Base-by-base conservation (phyloP, 37 sponge, comb jelly and placozoan species). In the Spongia lamella region DNA sequence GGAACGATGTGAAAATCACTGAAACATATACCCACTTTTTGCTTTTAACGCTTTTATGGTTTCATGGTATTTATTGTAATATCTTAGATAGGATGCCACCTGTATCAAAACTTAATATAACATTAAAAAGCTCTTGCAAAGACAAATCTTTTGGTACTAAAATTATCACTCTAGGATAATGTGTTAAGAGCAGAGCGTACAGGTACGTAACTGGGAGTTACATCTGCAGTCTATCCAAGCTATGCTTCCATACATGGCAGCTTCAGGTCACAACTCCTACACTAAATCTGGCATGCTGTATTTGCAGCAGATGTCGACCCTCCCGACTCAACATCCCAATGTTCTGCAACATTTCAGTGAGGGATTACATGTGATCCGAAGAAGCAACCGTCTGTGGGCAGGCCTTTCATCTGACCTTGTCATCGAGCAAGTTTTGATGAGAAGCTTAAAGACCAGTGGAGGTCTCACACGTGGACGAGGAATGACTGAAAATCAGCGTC, bases 381-480 rank as follows among this genome's bases (percentile, higher is more conserved):
- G 82, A 51, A 63, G 73, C 33, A 58, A 80, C 59, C 69, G 72
- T 7, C 36, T 70, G 0, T 80, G 57, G 60, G 72, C 52, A 40
- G 70, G 81, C n/a, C 70, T 80, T 15, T 80, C 71, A 35, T 39
- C 72, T 56, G 70, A 80, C 25, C 38, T 68, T 1, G 35, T 70
- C 22, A 70, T 70, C 47, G 81, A 80, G 70, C 81, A 80, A 34
- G 72, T 80, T 22, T 64, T 80, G 5, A 80, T 70, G 72, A 68
- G 72, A 35, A 80, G 72, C 31, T 36, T 80, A 50, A 80, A 80
- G 31, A 76, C 81, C 39, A 80, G 61, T 70, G 81, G 81, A 32
- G n/a, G n/a, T n/a, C n/a, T 73, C 22, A 73, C 74, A 15, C 53
- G 74, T 55, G 81, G 81, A 39, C 33, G 56, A 52, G 59, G 73